These are phyloP conservation scores for Oreochromis mossambicus DNA, from an alignment of 2,797 vertebrate genomes.

Conservation along the genomic window DNA sequence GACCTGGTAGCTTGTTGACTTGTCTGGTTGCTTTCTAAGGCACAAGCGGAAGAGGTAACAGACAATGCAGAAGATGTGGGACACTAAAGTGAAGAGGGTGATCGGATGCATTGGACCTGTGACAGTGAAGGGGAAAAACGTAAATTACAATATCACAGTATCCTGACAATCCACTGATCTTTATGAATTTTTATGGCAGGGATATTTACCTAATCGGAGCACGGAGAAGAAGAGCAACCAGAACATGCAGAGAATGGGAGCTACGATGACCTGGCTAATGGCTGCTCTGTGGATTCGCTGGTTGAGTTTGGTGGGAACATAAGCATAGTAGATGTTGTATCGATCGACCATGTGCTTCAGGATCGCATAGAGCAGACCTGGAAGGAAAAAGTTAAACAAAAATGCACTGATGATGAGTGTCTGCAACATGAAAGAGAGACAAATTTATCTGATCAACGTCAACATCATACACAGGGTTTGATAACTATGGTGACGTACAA, in stretches of 20 bases:
- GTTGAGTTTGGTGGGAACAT: slow-evolving; percentile 91
- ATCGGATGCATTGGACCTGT: slow-evolving; percentile 84
- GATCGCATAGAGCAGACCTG: slow-evolving; percentile 90
- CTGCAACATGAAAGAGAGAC: neutral
- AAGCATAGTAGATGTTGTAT: slow-evolving; percentile 98
- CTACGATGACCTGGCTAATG: slow-evolving; percentile 87
- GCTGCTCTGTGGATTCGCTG: slow-evolving; percentile 88
- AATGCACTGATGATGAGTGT: neutral
- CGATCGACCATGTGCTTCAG: slow-evolving; percentile 96
- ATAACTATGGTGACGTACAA: neutral
- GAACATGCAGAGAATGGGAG: slow-evolving; percentile 92
- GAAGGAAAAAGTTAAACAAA: neutral
- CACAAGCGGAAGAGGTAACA: slow-evolving; percentile 83
- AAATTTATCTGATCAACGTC: neutral
- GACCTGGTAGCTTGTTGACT: slow-evolving; percentile 85
- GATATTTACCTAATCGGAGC: slow-evolving; percentile 83
- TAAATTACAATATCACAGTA: neutral
- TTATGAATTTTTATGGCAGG: neutral
- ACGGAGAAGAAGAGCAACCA: slow-evolving; percentile 98
- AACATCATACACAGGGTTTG: neutral
- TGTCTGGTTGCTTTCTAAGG: slow-evolving; percentile 83
- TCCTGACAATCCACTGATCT: neutral
- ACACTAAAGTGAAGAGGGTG: slow-evolving; percentile 86
- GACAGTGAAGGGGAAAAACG: neutral
- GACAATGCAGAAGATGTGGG: slow-evolving; percentile 79